phyloP scores from a whole-genome alignment of 1,140 invertebrate genomes.

The Argopecten irradians region DNA sequence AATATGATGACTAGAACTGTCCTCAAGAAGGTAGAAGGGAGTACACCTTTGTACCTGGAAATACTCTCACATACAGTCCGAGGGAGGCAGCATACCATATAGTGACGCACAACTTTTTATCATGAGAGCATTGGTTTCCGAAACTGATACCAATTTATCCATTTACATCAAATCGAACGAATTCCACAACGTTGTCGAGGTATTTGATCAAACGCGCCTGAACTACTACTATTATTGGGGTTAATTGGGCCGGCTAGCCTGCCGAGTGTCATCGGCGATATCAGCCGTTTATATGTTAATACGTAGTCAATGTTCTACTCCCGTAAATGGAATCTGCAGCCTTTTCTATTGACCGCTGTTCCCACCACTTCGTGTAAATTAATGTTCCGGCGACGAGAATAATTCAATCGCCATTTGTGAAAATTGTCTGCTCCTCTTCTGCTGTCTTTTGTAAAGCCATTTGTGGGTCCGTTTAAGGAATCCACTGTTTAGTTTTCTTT shows the following conservation, averaged over 20 bases:
- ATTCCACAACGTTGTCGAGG: conserved; percentile 14
- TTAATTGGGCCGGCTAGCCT: conserved; percentile 7
- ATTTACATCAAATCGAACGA: conserved; percentile 22
- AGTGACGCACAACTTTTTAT: neutral
- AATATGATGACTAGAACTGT: too few relatives aligned
- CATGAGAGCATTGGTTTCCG: conserved; percentile 20
- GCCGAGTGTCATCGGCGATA: neutral
- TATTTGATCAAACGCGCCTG: conserved; percentile 15
- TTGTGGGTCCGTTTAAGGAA: neutral
- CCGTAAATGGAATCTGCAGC: neutral
- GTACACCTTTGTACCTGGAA: too few relatives aligned
- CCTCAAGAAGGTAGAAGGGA: too few relatives aligned
- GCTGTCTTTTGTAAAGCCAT: neutral
- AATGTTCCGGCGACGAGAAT: neutral
- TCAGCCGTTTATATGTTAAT: conserved; percentile 11
- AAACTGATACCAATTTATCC: conserved; percentile 22
- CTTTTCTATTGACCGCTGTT: neutral
- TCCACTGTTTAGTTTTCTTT: neutral
- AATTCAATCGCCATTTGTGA: neutral
- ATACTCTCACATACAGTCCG: neutral
- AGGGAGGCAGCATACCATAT: neutral
- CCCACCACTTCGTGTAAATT: conserved; percentile 21
- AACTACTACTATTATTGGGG: conserved; percentile 9
- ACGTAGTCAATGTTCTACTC: neutral
- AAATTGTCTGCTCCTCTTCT: neutral